phyloP scores from a whole-genome alignment of 2,888 invertebrate species.

The Smittia sp. region DNA sequence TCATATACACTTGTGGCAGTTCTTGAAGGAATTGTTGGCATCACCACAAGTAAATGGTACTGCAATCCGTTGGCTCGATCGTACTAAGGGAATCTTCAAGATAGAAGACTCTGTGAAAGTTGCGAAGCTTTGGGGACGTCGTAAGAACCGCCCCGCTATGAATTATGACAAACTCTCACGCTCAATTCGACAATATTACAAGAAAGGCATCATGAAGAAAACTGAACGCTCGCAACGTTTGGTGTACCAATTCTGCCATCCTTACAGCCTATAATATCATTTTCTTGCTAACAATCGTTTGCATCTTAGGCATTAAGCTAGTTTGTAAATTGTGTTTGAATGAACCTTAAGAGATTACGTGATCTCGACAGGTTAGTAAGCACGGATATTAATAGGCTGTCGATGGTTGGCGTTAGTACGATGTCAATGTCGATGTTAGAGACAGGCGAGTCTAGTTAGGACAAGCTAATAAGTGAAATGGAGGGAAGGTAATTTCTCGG shows the following conservation, averaged over 20 bases:
- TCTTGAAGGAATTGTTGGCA: constrained; percentile 89
- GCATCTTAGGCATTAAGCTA: not conserved
- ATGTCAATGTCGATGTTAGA: constrained; percentile 37
- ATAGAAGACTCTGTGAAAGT: constrained; percentile 98
- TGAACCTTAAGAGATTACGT: constrained; percentile 19
- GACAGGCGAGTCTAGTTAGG: not conserved
- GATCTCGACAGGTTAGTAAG: constrained; percentile 7
- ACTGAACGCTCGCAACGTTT: constrained; percentile 96
- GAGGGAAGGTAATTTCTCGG: constrained; percentile 41
- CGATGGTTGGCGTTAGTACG: constrained; percentile 40
- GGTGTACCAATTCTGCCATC: constrained; percentile 98
- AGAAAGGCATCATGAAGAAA: constrained; percentile 99
- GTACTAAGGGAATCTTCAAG: constrained; percentile 93
- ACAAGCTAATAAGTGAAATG: not conserved
- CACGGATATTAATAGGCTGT: not conserved
- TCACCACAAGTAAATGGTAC: constrained; percentile 86
- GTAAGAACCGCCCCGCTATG: constrained; percentile 98
- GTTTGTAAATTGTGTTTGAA: constrained; percentile 4
- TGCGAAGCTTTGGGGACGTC: constrained; percentile 95
- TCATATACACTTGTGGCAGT: constrained; percentile 98
- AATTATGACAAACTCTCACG: constrained; percentile 98
- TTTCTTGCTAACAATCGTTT: not conserved
- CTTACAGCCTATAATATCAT: constrained; percentile 71
- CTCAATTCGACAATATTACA: constrained; percentile 97
- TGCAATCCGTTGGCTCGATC: constrained; percentile 96